phyloP scores from a whole-genome alignment of 2,888 invertebrate species.

The Fragum fragum region DNA sequence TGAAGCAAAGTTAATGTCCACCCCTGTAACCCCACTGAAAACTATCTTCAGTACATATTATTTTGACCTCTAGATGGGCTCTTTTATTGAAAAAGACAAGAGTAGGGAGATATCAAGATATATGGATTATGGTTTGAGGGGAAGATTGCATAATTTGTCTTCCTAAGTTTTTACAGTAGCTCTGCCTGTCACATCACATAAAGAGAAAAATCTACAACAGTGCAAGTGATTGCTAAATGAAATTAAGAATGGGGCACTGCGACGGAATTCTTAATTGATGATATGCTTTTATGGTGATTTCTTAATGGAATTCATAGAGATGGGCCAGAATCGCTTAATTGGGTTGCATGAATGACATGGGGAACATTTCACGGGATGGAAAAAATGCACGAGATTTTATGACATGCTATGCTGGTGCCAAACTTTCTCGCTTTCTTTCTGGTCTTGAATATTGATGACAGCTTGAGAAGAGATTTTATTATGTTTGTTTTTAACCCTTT shows the following conservation, averaged over 20 bases:
- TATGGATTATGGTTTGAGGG: conserved; percentile 30
- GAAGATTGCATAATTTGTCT: conserved; percentile 61
- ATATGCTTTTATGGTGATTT: conserved; percentile 71
- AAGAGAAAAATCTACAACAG: conserved; percentile 55
- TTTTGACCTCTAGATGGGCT: conserved; percentile 1
- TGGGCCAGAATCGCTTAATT: conserved; percentile 59
- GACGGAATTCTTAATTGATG: conserved; percentile 63
- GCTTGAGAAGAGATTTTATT: conserved; percentile 31
- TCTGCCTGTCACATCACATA: conserved; percentile 61
- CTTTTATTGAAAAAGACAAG: conserved; percentile 9
- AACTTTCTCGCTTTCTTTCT: conserved; percentile 29
- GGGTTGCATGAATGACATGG: conserved; percentile 61
- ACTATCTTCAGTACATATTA: too few relatives aligned
- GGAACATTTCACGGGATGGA: conserved; percentile 36
- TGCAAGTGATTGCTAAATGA: conserved; percentile 63
- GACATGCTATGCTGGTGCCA: conserved; percentile 38
- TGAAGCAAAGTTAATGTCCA: too few relatives aligned
- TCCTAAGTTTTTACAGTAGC: conserved; percentile 47
- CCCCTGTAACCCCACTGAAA: too few relatives aligned
- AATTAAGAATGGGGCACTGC: conserved; percentile 65
- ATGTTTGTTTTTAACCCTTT: conserved; percentile 26
- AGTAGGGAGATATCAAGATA: conserved; percentile 3
- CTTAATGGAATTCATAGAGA: conserved; percentile 70
- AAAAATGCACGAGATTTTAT: conserved; percentile 55
- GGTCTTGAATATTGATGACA: conserved; percentile 30